Evolutionary conservation across 2,888 invertebrate species (phyloP).

Genomic region (Lasioglossum pauxillum): DNA sequence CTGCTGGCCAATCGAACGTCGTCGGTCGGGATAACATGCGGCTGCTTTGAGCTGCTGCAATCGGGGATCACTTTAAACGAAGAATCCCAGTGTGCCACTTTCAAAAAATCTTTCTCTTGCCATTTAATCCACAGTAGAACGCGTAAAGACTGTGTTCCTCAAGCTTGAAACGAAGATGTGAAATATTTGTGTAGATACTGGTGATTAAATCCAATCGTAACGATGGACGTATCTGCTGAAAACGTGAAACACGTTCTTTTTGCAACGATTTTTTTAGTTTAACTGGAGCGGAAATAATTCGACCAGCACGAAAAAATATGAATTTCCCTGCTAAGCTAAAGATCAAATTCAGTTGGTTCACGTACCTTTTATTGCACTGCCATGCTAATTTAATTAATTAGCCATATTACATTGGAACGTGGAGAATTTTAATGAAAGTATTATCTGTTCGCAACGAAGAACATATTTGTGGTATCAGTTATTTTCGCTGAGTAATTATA

Average conservation of each 20-base stretch:
- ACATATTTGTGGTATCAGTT: background rate
- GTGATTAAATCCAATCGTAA: no score
- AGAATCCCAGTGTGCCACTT: background rate
- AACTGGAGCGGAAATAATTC: background rate
- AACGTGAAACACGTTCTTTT: background rate
- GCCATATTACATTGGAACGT: background rate
- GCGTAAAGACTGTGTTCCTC: background rate
- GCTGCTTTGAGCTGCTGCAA: constrained; percentile 38
- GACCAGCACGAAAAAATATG: background rate
- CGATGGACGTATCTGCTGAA: no score
- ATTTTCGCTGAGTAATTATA: background rate
- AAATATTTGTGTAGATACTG: no score
- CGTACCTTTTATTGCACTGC: background rate
- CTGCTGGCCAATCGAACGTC: constrained; percentile 46
- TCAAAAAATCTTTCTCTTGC: background rate
- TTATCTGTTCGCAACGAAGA: background rate
- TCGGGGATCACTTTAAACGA: background rate
- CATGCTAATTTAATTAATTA: background rate
- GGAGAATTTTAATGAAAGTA: background rate
- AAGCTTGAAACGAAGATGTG: no score
- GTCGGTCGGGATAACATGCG: constrained; percentile 9
- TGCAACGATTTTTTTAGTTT: background rate
- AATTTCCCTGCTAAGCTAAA: background rate
- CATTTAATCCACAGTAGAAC: background rate
- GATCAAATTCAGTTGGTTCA: background rate